Evolutionary conservation across 1,140 invertebrate species (phyloP).

Genomic region (Arion vulgaris): DNA sequence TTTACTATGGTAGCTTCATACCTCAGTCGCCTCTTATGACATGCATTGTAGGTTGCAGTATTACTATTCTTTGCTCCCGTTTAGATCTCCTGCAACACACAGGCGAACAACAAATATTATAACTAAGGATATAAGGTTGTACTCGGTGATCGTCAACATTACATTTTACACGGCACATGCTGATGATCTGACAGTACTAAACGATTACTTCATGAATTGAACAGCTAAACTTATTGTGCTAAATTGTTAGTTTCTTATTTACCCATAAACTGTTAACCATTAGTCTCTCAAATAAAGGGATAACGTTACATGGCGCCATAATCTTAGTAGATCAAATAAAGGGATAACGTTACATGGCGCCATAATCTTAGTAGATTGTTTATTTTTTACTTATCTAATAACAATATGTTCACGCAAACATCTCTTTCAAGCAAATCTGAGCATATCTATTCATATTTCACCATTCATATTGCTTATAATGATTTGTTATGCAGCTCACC

Average conservation of each 20-base stretch:
- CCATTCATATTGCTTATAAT: slow-evolving; percentile 9
- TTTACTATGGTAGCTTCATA: no score
- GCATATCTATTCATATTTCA: slow-evolving; percentile 5
- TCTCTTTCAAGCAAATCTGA: not conserved
- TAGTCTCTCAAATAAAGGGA: not conserved
- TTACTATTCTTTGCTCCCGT: no score
- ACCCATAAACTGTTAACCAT: not conserved
- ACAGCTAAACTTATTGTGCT: not conserved
- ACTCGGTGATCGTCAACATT: no score
- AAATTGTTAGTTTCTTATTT: not conserved
- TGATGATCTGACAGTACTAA: not conserved
- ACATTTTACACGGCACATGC: no score
- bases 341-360: no score
- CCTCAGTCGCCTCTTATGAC: no score
- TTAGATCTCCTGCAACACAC: no score
- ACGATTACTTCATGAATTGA: not conserved
- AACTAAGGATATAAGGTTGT: no score
- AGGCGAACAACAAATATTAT: no score
- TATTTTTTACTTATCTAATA: not conserved
- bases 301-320: no score
- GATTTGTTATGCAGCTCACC: not conserved
- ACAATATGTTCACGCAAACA: not conserved
- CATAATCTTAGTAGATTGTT: not conserved
- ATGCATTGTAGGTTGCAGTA: no score
- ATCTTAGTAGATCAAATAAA: not conserved